Evolutionary conservation across 2,888 invertebrate genomes (phyloP).

Genomic region (Gisinianus flammeolus): DNA sequence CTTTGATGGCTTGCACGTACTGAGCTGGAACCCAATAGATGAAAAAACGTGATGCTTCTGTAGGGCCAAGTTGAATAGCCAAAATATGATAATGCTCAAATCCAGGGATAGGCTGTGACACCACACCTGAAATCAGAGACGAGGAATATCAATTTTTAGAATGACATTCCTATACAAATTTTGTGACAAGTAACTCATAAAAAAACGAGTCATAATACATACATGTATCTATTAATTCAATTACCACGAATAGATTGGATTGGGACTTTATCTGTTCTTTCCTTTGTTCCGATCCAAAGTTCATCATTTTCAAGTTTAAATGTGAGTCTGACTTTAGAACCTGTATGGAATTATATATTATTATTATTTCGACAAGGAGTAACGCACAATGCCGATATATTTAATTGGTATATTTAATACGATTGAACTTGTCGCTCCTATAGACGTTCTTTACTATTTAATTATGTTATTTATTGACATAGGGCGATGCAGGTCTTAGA

Average conservation of each 20-base stretch:
- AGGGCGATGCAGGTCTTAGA: too few species aligned
- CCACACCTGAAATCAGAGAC: constrained; percentile 62
- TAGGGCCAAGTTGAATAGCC: constrained; percentile 88
- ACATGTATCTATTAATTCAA: constrained; percentile 64
- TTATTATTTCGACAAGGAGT: too few species aligned
- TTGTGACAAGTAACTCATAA: not conserved
- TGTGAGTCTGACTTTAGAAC: constrained; percentile 86
- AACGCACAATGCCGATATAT: too few species aligned
- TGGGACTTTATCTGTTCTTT: constrained; percentile 87
- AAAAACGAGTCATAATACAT: not conserved
- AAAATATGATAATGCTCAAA: constrained; percentile 79
- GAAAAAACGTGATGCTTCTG: constrained; percentile 76
- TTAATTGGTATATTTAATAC: too few species aligned
- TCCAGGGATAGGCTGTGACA: constrained; percentile 81
- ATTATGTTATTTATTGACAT: too few species aligned
- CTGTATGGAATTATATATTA: too few species aligned
- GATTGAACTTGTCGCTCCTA: too few species aligned
- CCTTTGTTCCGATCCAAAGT: constrained; percentile 90
- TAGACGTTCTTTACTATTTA: too few species aligned
- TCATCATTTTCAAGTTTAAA: constrained; percentile 87
- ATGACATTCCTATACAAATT: not conserved
- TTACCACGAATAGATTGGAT: constrained; percentile 84
- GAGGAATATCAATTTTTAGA: not conserved
- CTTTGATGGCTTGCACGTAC: constrained; percentile 88
- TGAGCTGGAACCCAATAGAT: constrained; percentile 92